Evolutionary conservation across 2,888 invertebrate species (phyloP), one percentile per base, ranked within the genome.

Genomic region (Tribolium freemani): DNA sequence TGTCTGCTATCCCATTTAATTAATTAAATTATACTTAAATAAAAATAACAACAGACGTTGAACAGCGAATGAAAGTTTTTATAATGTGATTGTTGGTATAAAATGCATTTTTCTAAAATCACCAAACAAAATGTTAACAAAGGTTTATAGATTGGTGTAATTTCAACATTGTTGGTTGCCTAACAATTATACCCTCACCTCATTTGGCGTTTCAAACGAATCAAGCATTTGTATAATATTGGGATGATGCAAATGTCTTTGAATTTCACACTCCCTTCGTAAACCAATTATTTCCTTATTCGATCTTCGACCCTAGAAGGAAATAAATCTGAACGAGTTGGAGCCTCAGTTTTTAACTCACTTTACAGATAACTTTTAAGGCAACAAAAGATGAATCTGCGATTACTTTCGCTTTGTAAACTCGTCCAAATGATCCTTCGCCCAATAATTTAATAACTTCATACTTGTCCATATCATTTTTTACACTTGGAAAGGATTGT

Each of bases 161-260:
- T n/a, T n/a, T n/a, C n/a, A n/a, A n/a, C n/a, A n/a, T n/a, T n/a
- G n/a, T n/a, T n/a, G n/a, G n/a, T n/a, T n/a, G n/a, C n/a, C n/a
- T n/a, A n/a, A n/a, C n/a, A n/a, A n/a, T n/a, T n/a, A n/a, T n/a
- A n/a, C n/a, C 3, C 26, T 26, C 3, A 90, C 92, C 87, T 97
- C 96, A 77, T 93, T 93, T 74, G 95, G 93, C 0, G 97, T 97
- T 86, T 98, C 97, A 87, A 97, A 97, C 21, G 96, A 96, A 84
- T 97, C 96, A 61, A 97, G 88, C 96, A 98, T 96, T 81, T 93
- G 93, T 73, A 98, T 95, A 58, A 98, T 96, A 84, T 98, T 97
- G 0, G 96, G 95, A 88, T 98, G 97, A 78, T 94, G 92, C 4
- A 98, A 88, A 77, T 93, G 91, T 70, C 94, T 90, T 87, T 97